Evolutionary conservation across 2,888 invertebrate genomes (phyloP).

Genomic region (Lissocephala sabroskyi): DNA sequence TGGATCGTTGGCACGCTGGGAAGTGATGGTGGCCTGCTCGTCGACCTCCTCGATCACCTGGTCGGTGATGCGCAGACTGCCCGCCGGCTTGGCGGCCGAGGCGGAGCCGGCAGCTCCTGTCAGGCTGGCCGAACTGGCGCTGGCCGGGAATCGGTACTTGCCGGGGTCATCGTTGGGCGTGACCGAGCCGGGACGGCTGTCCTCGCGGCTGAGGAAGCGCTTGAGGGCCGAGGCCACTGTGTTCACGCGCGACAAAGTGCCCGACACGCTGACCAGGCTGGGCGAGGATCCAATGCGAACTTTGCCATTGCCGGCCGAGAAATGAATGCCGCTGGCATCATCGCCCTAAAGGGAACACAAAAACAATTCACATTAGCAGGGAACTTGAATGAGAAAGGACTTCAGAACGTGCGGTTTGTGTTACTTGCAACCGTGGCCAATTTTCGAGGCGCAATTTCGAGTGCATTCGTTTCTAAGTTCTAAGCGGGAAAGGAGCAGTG

Average conservation of each 20-base stretch:
- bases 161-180: slow-evolving; percentile 68
- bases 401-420: slow-evolving; percentile 1
- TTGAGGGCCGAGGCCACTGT: slow-evolving; percentile 86
- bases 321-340: slow-evolving; percentile 83
- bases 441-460: slow-evolving; percentile 24
- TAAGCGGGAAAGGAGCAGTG: slow-evolving; percentile 28
- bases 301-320: slow-evolving; percentile 77
- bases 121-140: slow-evolving; percentile 69
- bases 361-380: neutral
- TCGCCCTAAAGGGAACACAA: slow-evolving; percentile 75
- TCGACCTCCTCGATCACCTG: slow-evolving; percentile 85
- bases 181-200: slow-evolving; percentile 73
- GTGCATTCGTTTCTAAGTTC: too few relatives aligned
- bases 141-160: slow-evolving; percentile 69
- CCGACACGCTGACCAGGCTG: slow-evolving; percentile 72
- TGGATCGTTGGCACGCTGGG: slow-evolving; percentile 76
- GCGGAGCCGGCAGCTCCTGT: slow-evolving; percentile 28
- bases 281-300: slow-evolving; percentile 74
- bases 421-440: slow-evolving; percentile 35
- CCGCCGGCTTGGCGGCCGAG: slow-evolving; percentile 49
- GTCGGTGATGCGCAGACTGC: slow-evolving; percentile 79
- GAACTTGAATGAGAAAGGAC: neutral
- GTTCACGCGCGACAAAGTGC: slow-evolving; percentile 80
- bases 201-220: slow-evolving; percentile 84
- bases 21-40: slow-evolving; percentile 86